Percentiles rank a stretch among this genome's conserved stretches.
phyloP scores from a whole-genome alignment of 2,888 invertebrate species.

The Epistrophella euchroma region DNA sequence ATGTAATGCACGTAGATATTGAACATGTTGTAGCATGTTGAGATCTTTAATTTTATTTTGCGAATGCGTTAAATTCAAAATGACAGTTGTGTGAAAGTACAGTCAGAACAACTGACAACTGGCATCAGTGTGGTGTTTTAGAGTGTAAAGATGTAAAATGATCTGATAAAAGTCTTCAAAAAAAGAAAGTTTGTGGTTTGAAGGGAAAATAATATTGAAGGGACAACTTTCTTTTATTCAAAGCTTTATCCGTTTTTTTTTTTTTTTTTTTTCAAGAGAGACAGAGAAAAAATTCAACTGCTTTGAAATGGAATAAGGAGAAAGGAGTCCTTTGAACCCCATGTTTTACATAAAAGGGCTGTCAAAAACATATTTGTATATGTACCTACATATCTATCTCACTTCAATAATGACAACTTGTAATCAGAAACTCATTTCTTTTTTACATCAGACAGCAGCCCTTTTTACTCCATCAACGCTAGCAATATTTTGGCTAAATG shows the following conservation, averaged over 20 bases:
- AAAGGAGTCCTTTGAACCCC: not conserved
- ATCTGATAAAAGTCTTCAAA: slow-evolving; percentile 1
- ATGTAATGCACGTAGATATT: not conserved
- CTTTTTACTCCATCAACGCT: not conserved
- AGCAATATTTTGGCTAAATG: slow-evolving; percentile 20
- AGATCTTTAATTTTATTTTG: slow-evolving; percentile 1
- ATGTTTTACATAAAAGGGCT: not conserved
- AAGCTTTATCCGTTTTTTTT: not conserved
- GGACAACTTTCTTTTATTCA: not conserved
- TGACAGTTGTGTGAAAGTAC: slow-evolving; percentile 40
- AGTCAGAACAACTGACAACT: slow-evolving; percentile 8
- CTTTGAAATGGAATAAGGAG: not conserved
- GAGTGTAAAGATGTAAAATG: not conserved
- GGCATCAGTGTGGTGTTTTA: not conserved
- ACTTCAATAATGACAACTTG: slow-evolving; percentile 15
- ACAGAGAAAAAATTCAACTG: not conserved
- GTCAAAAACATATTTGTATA: not conserved
- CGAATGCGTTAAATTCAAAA: slow-evolving; percentile 5
- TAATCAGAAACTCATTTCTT: slow-evolving; percentile 1
- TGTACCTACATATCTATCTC: not conserved
- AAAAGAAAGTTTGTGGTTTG: slow-evolving; percentile 29
- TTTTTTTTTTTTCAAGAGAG: not conserved
- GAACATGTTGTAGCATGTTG: not conserved
- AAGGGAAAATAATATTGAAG: not conserved
- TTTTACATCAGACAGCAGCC: not conserved